phyloP scores from a whole-genome alignment of 2,797 vertebrate genomes.

The Melanogrammus aeglefinus region DNA sequence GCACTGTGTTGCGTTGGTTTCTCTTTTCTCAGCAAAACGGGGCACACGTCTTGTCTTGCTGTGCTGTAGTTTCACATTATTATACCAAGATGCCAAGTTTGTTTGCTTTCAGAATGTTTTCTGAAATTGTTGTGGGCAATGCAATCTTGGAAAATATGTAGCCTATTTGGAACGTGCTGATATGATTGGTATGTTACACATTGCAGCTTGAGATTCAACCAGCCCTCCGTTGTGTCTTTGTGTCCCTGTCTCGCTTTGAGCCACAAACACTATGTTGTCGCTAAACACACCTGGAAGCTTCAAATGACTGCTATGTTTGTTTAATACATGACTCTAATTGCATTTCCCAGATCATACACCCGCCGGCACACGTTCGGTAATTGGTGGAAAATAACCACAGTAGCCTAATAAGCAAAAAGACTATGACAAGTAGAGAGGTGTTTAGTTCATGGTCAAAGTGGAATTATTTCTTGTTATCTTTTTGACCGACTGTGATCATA shows the following conservation, averaged over 20 bases:
- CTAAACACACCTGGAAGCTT: neutral
- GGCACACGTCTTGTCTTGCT: too few relatives aligned
- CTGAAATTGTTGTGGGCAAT: neutral
- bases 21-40: too few relatives aligned
- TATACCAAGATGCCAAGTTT: too few relatives aligned
- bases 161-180: neutral
- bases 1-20: neutral
- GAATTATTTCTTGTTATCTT: neutral
- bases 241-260: conserved; percentile 12
- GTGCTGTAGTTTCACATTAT: too few relatives aligned
- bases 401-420: neutral
- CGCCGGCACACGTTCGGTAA: neutral
- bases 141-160: neutral
- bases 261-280: neutral
- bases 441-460: neutral
- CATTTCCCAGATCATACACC: neutral
- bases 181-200: neutral
- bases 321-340: neutral
- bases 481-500: neutral
- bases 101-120: neutral
- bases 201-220: conserved; percentile 2
- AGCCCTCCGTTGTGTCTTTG: conserved; percentile 31
- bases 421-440: neutral
- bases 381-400: neutral
- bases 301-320: neutral